Conservation (phyloP, 2,888 invertebrate genomes). For the Acronicta alni region DNA sequence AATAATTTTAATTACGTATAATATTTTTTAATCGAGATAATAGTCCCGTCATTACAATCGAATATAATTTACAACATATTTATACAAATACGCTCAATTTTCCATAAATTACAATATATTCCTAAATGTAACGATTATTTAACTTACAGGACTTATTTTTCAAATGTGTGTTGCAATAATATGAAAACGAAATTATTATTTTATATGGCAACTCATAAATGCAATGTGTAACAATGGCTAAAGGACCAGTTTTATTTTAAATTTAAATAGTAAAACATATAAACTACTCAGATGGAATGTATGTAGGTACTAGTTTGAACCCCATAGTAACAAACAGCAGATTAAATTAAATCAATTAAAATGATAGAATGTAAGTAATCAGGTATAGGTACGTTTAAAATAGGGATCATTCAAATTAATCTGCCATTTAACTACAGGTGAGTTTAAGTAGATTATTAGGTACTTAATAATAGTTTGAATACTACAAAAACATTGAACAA, state of each 20-base stretch:
- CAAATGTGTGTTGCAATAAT: slow-evolving; percentile 22
- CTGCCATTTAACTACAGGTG: slow-evolving; percentile 43
- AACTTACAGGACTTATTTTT: slow-evolving; percentile 43
- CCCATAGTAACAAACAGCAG: slow-evolving; percentile 45
- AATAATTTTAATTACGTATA: slow-evolving; percentile 76
- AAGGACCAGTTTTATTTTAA: not conserved
- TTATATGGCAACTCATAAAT: slow-evolving; percentile 62
- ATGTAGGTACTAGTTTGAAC: slow-evolving; percentile 12
- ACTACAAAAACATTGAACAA: not conserved
- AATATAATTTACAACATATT: slow-evolving; percentile 66
- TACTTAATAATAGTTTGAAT: no score
- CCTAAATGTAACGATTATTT: slow-evolving; percentile 50
- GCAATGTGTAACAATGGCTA: slow-evolving; percentile 43
- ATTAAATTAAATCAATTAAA: slow-evolving; percentile 35
- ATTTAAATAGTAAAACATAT: no score
- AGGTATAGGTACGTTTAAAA: slow-evolving; percentile 5
- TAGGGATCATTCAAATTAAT: slow-evolving; percentile 41
- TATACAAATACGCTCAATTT: slow-evolving; percentile 59
- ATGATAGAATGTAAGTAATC: slow-evolving; percentile 8
- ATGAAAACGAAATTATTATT: slow-evolving; percentile 34
- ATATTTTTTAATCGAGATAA: slow-evolving; percentile 64
- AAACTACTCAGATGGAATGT: slow-evolving; percentile 27
- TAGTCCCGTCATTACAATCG: slow-evolving; percentile 66
- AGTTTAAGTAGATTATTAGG: not conserved
- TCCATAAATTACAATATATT: slow-evolving; percentile 64